Base-by-base conservation (phyloP, 2,888 invertebrate genomes). In the Catonia carolina region DNA sequence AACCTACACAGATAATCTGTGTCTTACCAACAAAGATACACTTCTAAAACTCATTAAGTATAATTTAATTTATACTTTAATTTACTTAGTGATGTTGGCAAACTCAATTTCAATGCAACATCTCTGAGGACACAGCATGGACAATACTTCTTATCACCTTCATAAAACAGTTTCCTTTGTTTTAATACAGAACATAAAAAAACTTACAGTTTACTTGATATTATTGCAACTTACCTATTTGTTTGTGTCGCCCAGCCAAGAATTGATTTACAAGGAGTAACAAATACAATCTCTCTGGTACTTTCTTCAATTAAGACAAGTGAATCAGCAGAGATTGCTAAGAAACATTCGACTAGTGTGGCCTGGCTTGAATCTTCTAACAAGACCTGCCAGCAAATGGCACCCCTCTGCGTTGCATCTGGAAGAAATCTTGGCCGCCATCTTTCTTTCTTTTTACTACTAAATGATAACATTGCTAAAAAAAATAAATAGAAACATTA, bases 261-360 rank as follows among this genome's bases (percentile, higher is more conserved):
- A 55, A 97, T 80, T 8, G 87, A 83, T 64, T 82, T 82, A 64
- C 89, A 89, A 0, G 95, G 91, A 15, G 90, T 80, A 8, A 89
- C 90, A 65, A 94, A 88, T 27, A 95, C 83, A 39, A 90, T 85
- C 69, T 91, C 89, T 45, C 88, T 78, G 0, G 87, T 83, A 59
- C 77, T 79, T 67, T 89, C 87, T 70, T 96, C 95, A 45, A 96
- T 82, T 12, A 96, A 75, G 20, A 94, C 91, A 50, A 96, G 75
- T 1, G 86, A 86, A 69, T 96, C 95, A 0, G 86, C 81, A 2
- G 93, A 93, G 56, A 96, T 83, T 1, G 89, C 94, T 68, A 95
- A 78, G 62, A 87, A 83, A 69, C 90, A 88, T 64, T 89, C 89
- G 17, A 90, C 76, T 47, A 80, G 73, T 61, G 72, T 73, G 10